Conservation (phyloP, 1,140 invertebrate genomes). For the Ips nitidus region DNA sequence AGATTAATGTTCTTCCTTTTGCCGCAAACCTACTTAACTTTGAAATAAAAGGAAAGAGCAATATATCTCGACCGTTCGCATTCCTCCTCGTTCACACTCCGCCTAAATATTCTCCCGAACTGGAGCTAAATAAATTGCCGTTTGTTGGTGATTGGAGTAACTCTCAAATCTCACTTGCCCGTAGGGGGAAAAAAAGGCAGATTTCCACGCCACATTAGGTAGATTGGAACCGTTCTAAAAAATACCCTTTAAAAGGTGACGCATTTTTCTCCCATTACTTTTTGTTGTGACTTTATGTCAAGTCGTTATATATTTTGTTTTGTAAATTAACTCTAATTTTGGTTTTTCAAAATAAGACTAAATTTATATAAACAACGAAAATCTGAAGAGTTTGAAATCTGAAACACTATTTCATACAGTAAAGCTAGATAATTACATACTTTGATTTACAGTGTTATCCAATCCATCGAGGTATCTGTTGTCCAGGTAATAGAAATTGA, state of each 20-base stretch:
- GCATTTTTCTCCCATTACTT: too few relatives aligned
- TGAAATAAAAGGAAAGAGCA: slow-evolving; percentile 15
- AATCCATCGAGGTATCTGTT: too few relatives aligned
- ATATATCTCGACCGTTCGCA: slow-evolving; percentile 7
- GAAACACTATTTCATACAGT: too few relatives aligned
- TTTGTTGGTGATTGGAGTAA: slow-evolving; percentile 21
- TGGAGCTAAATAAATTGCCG: slow-evolving; percentile 16
- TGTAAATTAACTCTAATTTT: too few relatives aligned
- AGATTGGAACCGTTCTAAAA: slow-evolving; percentile 7
- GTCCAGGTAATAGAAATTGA: too few relatives aligned
- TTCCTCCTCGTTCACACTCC: slow-evolving; percentile 13
- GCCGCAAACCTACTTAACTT: slow-evolving; percentile 18
- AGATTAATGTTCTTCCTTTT: slow-evolving; percentile 19
- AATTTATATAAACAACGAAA: too few relatives aligned
- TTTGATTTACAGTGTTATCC: too few relatives aligned
- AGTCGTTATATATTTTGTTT: too few relatives aligned
- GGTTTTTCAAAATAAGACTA: too few relatives aligned
- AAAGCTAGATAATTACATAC: too few relatives aligned
- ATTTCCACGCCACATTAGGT: slow-evolving; percentile 12
- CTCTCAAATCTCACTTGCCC: slow-evolving; percentile 6
- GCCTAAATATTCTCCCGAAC: background rate
- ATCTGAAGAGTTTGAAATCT: too few relatives aligned
- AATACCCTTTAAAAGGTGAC: background rate
- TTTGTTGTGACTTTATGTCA: too few relatives aligned
- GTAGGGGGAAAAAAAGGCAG: background rate